phyloP scores from a whole-genome alignment of 2,888 invertebrate genomes.

The Apotomis turbidana region DNA sequence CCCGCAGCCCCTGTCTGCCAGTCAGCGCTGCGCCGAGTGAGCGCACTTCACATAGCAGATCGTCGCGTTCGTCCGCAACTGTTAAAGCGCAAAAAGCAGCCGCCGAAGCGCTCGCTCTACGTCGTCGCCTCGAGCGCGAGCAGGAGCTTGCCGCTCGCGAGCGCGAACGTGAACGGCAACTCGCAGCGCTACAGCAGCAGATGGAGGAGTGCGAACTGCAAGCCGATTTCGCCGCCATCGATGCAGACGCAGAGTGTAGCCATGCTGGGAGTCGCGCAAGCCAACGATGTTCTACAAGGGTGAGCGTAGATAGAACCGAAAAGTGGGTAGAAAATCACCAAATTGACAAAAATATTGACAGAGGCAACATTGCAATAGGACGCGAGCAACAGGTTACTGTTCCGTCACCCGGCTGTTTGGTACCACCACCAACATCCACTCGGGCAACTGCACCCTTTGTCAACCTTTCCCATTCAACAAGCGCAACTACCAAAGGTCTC shows the following conservation, averaged over 20 bases:
- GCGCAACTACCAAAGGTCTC: not conserved
- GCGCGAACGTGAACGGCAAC: not conserved
- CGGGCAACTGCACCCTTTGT: conserved; percentile 14
- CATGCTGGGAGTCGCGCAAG: conserved; percentile 1
- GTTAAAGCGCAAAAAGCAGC: not conserved
- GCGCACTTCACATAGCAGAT: too few species aligned
- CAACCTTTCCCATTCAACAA: not conserved
- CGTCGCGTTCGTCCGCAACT: not conserved
- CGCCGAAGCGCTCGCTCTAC: not conserved
- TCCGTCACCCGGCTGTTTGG: conserved; percentile 4
- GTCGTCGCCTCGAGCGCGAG: conserved; percentile 4
- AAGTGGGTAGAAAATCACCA: conserved; percentile 6
- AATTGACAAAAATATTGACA: not conserved
- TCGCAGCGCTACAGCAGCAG: conserved; percentile 5
- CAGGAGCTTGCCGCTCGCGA: not conserved
- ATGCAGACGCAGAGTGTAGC: conserved; percentile 10
- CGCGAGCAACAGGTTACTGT: not conserved
- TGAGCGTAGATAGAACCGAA: conserved; percentile 10
- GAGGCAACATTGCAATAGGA: not conserved
- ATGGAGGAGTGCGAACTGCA: conserved; percentile 3
- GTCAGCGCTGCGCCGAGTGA: too few species aligned
- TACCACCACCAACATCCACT: conserved; percentile 4
- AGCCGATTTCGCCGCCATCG: conserved; percentile 8
- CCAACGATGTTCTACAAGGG: conserved; percentile 1
- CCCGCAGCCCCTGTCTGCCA: too few species aligned